Base-by-base conservation (phyloP, 2,797 vertebrate species). In the Denticeps clupeoides region DNA sequence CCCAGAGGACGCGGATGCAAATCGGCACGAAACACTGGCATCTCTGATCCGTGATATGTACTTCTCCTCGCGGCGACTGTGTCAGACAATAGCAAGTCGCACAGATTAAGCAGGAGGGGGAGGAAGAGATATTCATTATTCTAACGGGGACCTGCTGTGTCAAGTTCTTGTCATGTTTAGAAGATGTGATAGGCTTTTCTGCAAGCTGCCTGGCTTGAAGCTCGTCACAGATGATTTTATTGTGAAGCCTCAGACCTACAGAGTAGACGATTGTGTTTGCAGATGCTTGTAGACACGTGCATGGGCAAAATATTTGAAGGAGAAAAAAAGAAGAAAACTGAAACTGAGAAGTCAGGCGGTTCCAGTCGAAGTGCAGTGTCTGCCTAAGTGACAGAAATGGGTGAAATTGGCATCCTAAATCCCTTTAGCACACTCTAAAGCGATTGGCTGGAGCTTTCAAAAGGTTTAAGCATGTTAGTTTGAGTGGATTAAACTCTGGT, bases 401-500 rank as follows among this genome's bases (percentile, higher is more conserved):
- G 52, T 51, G 50, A 64, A 77, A 73, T 76, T 69, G 25, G 10
- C 61, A 57, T 64, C 51, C 59, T 69, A 73, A 80, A 86, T 81
- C 81, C 75, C 61, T 59, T 81, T 79, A 74, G 63, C 63, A 70
- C 46, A 59, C 74, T 71, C 37, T 74, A 81, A 82, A 64, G 49
- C 51, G 64, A 81, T 80, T 78, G 72, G 71, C 58, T 58, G 25
- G 54, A 45, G 55, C 47, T 59, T 70, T 49, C 60, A 68, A 64
- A n/a, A 49, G 46, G 47, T 40, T 66, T 58, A 66, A 63, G 70
- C 59, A 57, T 68, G 54, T 65, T 55, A 42, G 55, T 66, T 69
- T 72, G 70, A 80, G 75, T 75, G 75, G 74, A 83, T 81, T 82
- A 75, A 62, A 64, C 27, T 38, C 52, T 33, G 41, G 64, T 63